These are phyloP conservation scores for Masticophis lateralis DNA, from an alignment of 2,797 vertebrate species.

Conservation along the genomic window DNA sequence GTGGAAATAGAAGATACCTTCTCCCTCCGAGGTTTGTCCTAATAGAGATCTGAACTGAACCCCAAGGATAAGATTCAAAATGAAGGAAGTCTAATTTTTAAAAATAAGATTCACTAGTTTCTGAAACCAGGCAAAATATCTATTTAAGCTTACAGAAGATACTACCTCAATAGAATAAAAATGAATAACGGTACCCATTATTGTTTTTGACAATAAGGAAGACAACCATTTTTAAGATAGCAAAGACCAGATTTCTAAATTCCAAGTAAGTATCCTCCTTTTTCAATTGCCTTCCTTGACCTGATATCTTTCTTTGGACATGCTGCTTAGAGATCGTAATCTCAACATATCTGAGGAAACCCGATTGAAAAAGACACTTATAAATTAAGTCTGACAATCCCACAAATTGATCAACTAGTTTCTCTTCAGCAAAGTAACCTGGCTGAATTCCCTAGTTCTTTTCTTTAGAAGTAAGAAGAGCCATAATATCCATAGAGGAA, in stretches of 20 bases:
- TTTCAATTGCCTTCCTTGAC: not conserved
- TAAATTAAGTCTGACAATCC: not conserved
- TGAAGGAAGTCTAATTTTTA: conserved; percentile 61
- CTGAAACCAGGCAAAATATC: conserved; percentile 41
- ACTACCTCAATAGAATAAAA: not conserved
- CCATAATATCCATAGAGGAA: not conserved
- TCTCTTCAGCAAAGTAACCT: not conserved
- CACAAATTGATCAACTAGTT: not conserved
- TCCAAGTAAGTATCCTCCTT: not conserved
- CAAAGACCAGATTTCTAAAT: not conserved
- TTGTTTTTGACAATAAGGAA: not conserved
- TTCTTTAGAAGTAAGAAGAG: not conserved
- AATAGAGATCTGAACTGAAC: conserved; percentile 66
- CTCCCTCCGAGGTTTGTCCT: not conserved
- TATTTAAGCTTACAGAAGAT: conserved; percentile 47
- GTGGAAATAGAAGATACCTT: conserved; percentile 40
- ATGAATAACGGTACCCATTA: not conserved
- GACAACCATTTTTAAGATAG: not conserved
- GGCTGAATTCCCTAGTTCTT: not conserved
- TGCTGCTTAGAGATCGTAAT: not conserved
- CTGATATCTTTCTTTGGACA: not conserved
- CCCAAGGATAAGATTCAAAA: conserved; percentile 60
- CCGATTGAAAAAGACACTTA: not conserved
- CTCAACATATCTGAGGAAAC: not conserved
- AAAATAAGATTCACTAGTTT: conserved; percentile 49